Conservation (phyloP, 2,113 vertebrate genomes). For the Heliornis fulica region DNA sequence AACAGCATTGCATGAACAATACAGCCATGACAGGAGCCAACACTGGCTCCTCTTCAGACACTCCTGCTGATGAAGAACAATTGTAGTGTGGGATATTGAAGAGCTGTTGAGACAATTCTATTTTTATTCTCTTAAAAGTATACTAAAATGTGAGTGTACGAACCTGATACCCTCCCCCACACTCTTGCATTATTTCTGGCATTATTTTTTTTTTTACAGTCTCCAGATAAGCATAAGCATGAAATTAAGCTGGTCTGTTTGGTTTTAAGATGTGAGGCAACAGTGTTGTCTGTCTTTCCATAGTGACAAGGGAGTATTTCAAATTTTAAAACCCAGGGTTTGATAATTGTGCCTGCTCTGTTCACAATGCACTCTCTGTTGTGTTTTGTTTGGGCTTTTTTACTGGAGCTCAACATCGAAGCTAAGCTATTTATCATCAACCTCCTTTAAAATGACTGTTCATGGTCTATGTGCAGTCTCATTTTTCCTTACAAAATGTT, state of each 20-base stretch:
- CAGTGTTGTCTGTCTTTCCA: not conserved
- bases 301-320: not conserved
- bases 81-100: not conserved
- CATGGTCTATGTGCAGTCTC: not conserved
- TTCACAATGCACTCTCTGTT: not conserved
- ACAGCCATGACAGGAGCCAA: not conserved
- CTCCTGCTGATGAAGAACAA: not conserved
- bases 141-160: slow-evolving; percentile 4
- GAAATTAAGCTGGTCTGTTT: not conserved
- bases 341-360: not conserved
- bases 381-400: slow-evolving; percentile 6
- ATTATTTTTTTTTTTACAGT: not conserved
- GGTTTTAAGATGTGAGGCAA: not conserved
- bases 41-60: not conserved
- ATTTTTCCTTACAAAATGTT: not conserved
- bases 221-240: not conserved
- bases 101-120: slow-evolving; percentile 15
- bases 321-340: not conserved
- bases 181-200: not conserved
- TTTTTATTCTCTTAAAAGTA: not conserved
- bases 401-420: slow-evolving; percentile 6
- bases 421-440: slow-evolving; percentile 48
- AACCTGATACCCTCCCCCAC: not conserved
- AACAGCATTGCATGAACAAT: not conserved
- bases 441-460: not conserved